Base-by-base conservation (phyloP, 2,888 invertebrate genomes). In the Drosophila fungiperda region DNA sequence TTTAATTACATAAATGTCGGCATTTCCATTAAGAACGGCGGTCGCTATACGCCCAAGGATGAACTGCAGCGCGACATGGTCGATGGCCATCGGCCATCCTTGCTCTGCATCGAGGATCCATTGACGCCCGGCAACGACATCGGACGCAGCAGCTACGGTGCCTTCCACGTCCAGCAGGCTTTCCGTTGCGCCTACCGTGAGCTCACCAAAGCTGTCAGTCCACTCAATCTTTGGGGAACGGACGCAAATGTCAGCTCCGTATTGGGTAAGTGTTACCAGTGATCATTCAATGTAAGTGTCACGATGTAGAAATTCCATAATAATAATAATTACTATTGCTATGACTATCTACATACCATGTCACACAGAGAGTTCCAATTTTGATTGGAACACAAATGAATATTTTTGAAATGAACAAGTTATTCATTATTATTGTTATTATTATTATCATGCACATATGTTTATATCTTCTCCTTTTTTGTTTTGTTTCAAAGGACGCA, bases 91-190 rank as follows among this genome's bases (percentile, higher is more conserved):
- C 95, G 98, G 55, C 98, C 98, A 29, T 98, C 99, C 76, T 94
- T 99, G 92, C 94, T 99, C 78, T 99, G 99, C 92, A 99, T 99
- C 87, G 99, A 99, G 94, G 99, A 99, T 94, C 99, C 99, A 29
- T 95, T 99, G 50, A 97, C 98, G 75, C 96, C 98, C 20, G 98
- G 97, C 80, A 99, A 99, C 93, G 99, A 99, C 93, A 99, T 99
- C 92, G 99, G 99, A 11, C 96, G 99, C 85, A 98, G 98, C 93
- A 99, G 99, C 90, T 99, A 99, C 93, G 99, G 93, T 20, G 93
- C 93, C 48, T 82, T 94, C 45, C 93, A 94, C 93, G 97, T 97
- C 23, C 97, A 97, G 93, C 96, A 97, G 94, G 98, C 99, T 73
- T 99, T 99, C 94, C 98, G 98, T 94, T 98, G 98, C 94, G 99